phyloP scores from a whole-genome alignment of 2,113 vertebrate species.

The Antigone vipio region DNA sequence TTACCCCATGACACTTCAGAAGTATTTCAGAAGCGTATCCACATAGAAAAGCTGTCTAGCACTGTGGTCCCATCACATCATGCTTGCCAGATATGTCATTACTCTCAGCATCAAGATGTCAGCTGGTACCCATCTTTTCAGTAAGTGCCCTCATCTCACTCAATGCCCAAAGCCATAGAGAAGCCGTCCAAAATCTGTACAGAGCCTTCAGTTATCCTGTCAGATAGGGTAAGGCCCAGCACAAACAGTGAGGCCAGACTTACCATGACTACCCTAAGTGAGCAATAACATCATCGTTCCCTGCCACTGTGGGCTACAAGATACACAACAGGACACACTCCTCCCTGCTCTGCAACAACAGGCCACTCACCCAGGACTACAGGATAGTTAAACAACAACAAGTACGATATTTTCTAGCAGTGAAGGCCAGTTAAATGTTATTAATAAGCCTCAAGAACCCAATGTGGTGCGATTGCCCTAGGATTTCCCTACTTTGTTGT shows the following conservation, averaged over 20 bases:
- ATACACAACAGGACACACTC: accelerated
- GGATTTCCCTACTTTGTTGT: background rate
- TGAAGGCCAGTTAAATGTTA: background rate
- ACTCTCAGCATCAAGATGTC: background rate
- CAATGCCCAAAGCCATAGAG: background rate
- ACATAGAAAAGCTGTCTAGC: background rate
- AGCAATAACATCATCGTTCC: background rate
- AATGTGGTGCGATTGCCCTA: background rate
- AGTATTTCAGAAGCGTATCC: background rate
- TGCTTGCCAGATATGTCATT: background rate
- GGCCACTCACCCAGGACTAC: background rate
- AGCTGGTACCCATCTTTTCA: background rate
- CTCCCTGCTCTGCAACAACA: background rate
- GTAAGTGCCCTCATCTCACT: background rate
- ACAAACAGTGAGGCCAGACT: background rate
- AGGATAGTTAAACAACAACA: background rate
- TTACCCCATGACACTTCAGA: background rate
- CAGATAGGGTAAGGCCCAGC: background rate
- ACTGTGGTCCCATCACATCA: background rate
- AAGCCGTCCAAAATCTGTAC: background rate
- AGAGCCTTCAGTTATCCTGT: background rate
- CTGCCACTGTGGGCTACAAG: background rate
- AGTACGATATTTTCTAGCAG: background rate
- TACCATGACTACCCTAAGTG: background rate
- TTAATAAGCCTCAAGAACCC: background rate